These are phyloP conservation scores for Glareola pratincola DNA, from an alignment of 2,113 vertebrate genomes.

Conservation along the genomic window DNA sequence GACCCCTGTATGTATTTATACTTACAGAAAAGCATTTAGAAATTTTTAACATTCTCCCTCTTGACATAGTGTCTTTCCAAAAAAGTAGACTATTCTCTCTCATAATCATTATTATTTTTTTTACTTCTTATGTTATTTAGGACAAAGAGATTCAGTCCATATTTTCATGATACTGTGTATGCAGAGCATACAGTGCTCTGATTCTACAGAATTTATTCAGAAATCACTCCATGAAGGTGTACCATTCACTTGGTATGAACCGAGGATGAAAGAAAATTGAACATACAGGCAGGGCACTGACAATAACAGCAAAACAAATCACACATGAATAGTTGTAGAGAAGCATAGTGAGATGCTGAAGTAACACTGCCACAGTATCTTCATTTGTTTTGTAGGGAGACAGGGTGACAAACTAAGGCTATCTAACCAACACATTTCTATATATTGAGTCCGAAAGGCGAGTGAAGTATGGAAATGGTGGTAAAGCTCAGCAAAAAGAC, in stretches of 20 bases:
- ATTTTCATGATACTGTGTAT: not conserved
- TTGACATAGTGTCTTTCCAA: not conserved
- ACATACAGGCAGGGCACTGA: not conserved
- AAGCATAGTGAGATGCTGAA: not conserved
- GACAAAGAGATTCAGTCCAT: not conserved
- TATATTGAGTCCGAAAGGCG: not conserved
- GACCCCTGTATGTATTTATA: not conserved
- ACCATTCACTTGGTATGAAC: not conserved
- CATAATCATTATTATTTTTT: not conserved
- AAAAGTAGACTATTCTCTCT: not conserved
- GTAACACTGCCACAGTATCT: not conserved
- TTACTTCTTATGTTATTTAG: not conserved
- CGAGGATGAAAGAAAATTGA: not conserved
- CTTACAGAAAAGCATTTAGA: not conserved
- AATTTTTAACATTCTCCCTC: not conserved
- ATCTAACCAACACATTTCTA: not conserved
- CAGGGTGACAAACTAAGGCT: not conserved
- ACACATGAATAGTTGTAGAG: not conserved
- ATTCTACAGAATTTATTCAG: not conserved
- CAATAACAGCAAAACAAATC: not conserved
- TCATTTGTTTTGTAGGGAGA: not conserved
- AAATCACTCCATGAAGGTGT: not conserved
- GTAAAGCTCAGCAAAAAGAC: not conserved
- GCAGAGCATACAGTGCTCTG: not conserved
- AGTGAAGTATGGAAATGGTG: not conserved